These are phyloP conservation scores for Acanthaster planci DNA, from an alignment of 35 echinoderm and acorn worm genomes.

Conservation along the genomic window DNA sequence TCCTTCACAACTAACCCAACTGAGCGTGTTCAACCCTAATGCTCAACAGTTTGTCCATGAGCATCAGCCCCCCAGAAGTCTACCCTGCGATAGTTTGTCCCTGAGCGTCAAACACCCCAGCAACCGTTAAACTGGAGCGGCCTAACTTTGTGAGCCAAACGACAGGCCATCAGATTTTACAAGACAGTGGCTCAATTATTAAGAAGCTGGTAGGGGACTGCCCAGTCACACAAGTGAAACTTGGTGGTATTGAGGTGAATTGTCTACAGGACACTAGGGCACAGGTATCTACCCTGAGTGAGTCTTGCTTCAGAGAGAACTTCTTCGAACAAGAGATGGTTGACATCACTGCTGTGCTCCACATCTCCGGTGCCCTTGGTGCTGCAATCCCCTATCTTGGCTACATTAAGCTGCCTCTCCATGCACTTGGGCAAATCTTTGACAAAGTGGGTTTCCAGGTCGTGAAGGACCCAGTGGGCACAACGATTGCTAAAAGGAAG, in stretches of 20 bases:
- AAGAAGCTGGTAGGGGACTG: not conserved
- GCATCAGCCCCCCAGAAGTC: too few species aligned
- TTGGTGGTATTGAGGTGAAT: not conserved
- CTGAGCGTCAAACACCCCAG: too few species aligned
- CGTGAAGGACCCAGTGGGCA: constrained; percentile 45
- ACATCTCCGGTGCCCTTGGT: constrained; percentile 11
- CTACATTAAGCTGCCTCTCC: constrained; percentile 34
- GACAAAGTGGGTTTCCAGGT: constrained; percentile 33
- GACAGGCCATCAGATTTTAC: not conserved
- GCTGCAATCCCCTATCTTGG: constrained; percentile 25
- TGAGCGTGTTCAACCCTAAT: not conserved
- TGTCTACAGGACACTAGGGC: constrained; percentile 57
- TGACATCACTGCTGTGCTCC: constrained; percentile 32
- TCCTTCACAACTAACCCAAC: too few species aligned
- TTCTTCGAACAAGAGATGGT: constrained; percentile 13
- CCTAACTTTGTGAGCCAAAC: constrained; percentile 48
- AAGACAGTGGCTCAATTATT: not conserved
- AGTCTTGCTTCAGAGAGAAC: constrained; percentile 39
- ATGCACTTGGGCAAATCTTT: constrained; percentile 19
- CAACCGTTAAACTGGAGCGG: constrained; percentile 38
- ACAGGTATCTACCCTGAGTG: constrained; percentile 51
- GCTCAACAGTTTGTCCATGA: too few species aligned
- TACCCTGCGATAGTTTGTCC: too few species aligned
- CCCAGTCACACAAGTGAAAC: not conserved
- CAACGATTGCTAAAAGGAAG: constrained; percentile 40